Conservation (phyloP, 2,797 vertebrate species). For the Petrocephalus sullivani region DNA sequence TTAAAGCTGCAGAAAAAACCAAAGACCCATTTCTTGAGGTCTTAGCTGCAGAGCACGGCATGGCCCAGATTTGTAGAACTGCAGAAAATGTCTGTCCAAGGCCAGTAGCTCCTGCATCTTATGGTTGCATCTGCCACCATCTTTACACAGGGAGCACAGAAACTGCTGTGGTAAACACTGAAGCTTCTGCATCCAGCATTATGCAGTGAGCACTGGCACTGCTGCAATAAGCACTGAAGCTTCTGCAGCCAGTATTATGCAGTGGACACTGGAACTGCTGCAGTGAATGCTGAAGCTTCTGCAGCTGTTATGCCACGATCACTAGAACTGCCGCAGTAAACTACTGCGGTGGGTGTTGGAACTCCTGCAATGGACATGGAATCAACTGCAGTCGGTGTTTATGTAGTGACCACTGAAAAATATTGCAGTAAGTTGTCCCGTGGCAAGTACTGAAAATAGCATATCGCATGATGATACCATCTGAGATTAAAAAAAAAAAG, state of each 20-base stretch:
- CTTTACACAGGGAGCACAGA: not conserved
- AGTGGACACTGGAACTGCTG: not conserved
- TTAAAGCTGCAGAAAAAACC: not conserved
- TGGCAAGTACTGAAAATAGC: not conserved
- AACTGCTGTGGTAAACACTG: not conserved
- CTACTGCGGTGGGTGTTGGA: too few species aligned
- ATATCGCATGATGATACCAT: not conserved
- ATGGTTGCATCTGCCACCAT: not conserved
- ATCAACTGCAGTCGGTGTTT: not conserved
- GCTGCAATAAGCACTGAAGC: too few species aligned
- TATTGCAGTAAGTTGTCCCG: not conserved
- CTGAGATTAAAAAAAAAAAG: not conserved
- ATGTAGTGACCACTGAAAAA: not conserved
- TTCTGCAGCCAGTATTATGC: too few species aligned
- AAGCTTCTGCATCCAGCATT: not conserved
- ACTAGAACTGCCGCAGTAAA: too few species aligned
- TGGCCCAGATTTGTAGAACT: not conserved
- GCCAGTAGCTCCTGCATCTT: not conserved
- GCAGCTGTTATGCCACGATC: too few species aligned
- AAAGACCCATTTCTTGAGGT: conserved; percentile 6
- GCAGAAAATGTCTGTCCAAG: not conserved
- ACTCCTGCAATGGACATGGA: not conserved
- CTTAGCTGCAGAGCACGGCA: not conserved
- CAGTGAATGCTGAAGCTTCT: not conserved
- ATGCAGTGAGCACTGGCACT: not conserved